Evolutionary conservation across 2,113 vertebrate genomes (phyloP), one percentile per base, ranked within the genome.

Genomic region (Carassius gibelio): DNA sequence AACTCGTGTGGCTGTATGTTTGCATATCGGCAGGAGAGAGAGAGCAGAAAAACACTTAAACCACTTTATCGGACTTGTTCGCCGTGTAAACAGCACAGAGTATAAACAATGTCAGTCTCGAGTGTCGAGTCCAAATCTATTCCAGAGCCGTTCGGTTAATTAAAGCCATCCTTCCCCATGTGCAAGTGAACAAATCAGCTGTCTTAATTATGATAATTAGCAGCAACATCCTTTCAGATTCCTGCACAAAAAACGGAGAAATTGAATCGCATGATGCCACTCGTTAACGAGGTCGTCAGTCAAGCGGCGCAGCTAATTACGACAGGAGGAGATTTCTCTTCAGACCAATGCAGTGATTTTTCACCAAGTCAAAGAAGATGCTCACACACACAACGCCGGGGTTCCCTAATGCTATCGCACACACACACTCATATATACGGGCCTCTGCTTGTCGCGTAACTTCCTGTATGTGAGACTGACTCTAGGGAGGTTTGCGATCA

Each of bases 201-300:
- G 87, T 90, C 72, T 89, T 93, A 93, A 94, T 94, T 94, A 94
- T 92, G 92, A 91, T 93, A 93, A 95, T 94, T 90, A 93, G 90
- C 81, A 48, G 90, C 90, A 89, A 93, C 94, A 93, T 95, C 92
- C 92, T 93, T 90, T 93, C 90, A 89, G 91, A 94, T 93, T 92
- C 90, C 89, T 89, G 85, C 91, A 86, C 90, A 93, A 93, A 93
- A 94, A 94, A 79, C 30, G 92, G 91, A 88, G 89, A 84, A 81
- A 82, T 77, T 55, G 62, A 91, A 91, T 92, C 86, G 75, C 89
- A 92, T 91, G 93, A 93, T 90, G 90, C 88, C n/a, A 85, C 88
- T 88, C 87, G 90, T 93, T 95, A 94, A 94, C 88, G 62, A 94
- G 94, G 93, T 92, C 91, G 90, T 94, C 93, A 93, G 90, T 94